Conservation (phyloP, 1,140 invertebrate species). For the Diplogasteroides magnus region DNA sequence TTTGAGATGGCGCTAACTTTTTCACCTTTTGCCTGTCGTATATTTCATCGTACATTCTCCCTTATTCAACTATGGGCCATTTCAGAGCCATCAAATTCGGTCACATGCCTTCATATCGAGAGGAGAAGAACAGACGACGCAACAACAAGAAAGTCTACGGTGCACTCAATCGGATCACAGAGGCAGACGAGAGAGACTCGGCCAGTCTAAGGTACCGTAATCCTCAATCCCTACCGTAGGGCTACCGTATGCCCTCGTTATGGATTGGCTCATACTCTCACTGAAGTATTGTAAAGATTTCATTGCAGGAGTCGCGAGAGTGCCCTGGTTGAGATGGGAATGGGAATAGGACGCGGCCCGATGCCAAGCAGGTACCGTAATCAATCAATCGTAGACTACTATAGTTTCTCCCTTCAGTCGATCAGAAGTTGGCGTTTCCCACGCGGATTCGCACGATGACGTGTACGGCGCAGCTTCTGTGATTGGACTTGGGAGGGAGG, state of each 20-base stretch:
- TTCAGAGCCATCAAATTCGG: slow-evolving; percentile 51
- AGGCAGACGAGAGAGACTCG: slow-evolving; percentile 49
- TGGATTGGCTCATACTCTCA: slow-evolving; percentile 7
- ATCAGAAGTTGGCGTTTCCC: slow-evolving; percentile 14
- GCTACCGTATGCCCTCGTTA: no score
- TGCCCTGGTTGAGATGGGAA: slow-evolving; percentile 1
- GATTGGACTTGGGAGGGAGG: neutral
- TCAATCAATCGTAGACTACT: neutral
- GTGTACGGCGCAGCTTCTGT: slow-evolving; percentile 27
- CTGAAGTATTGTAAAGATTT: slow-evolving; percentile 9
- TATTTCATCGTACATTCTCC: no score
- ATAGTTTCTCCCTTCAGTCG: slow-evolving; percentile 11
- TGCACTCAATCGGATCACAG: slow-evolving; percentile 51
- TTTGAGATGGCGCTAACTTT: no score
- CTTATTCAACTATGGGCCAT: no score
- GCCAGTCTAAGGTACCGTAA: slow-evolving; percentile 30
- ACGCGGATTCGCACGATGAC: slow-evolving; percentile 7
- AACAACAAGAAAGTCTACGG: slow-evolving; percentile 53
- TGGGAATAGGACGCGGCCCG: slow-evolving; percentile 1
- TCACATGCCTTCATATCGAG: slow-evolving; percentile 48
- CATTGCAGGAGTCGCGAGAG: slow-evolving; percentile 3
- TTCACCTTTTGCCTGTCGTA: no score
- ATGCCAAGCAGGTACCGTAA: neutral
- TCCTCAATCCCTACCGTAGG: no score
- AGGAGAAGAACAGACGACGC: slow-evolving; percentile 53